Base-by-base conservation (phyloP, 2,113 vertebrate genomes). In the Gnathonemus echidnorhynchus region DNA sequence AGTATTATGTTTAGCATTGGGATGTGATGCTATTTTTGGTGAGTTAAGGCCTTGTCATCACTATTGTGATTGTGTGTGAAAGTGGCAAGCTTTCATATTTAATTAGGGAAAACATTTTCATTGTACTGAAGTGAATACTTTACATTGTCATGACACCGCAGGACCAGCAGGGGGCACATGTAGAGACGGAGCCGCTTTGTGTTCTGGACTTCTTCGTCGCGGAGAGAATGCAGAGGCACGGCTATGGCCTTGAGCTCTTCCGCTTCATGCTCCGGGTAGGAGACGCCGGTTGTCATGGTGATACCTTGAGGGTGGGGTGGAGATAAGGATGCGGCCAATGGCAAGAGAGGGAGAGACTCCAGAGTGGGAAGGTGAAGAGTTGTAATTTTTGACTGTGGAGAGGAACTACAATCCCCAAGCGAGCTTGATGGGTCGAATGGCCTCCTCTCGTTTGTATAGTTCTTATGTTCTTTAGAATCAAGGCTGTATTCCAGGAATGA, bases 201-300 rank as follows among this genome's bases (percentile, higher is more conserved):
- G 95, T 98, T 56, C 90, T 98, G 93, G 98, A 98, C 92, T 98
- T 98, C 92, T 98, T 97, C 90, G 93, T 98, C 52, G 95, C 96
- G 0, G 97, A 98, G 92, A 97, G 95, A 21, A 58, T 97, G 89
- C 98, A 98, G 45, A 95, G 98, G 88, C 96, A 98, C 0, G 98
- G 98, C 83, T 96, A 97, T 0, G 98, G 98, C 1, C 94, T 95
- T 88, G 96, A 98, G 92, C 95, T 98, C 19, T 98, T 98, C 91
- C 93, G 96, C 21, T 96, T 96, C 90, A 97, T 98, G 97, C 86
- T 98, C 90, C 95, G 97, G 96, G 97, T 98, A 92, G 92, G 90
- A 9, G 74, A 89, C 88, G 83, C 35, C 4, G 49, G 87, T 88
- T 62, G 87, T 88, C 49, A 24, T 39, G 52, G 50, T 62, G 39